These are phyloP conservation scores for Nymphicus hollandicus DNA, from an alignment of 2,113 vertebrate genomes.

Conservation along the genomic window DNA sequence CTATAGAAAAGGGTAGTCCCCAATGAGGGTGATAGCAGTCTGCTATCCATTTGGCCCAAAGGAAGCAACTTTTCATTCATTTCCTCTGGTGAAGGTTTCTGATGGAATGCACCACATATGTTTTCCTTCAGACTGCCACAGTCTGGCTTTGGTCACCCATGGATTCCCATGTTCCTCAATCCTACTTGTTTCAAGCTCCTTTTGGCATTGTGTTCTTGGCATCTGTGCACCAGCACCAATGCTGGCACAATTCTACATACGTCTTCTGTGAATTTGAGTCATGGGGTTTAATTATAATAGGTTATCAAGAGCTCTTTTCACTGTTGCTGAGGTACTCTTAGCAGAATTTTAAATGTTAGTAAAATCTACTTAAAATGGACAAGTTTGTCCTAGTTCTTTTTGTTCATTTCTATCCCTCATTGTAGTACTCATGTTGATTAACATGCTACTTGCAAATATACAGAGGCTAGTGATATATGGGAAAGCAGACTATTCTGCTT, in stretches of 20 bases:
- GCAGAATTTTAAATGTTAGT: background rate
- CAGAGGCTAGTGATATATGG: background rate
- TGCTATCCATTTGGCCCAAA: background rate
- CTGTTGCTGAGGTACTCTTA: background rate
- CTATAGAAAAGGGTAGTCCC: background rate
- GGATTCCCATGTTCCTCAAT: background rate
- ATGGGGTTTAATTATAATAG: background rate
- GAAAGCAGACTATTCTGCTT: background rate
- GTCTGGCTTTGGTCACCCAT: background rate
- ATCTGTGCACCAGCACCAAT: background rate
- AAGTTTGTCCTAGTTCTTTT: background rate
- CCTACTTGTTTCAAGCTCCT: background rate
- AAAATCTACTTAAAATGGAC: background rate
- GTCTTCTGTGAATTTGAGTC: background rate
- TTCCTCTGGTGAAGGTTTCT: background rate
- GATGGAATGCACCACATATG: background rate
- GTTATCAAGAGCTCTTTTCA: background rate
- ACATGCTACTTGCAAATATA: background rate
- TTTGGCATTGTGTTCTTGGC: fast-evolving
- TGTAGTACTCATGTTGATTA: background rate
- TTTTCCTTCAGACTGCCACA: background rate
- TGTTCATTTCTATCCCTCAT: background rate
- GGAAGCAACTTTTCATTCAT: background rate
- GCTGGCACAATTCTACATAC: background rate
- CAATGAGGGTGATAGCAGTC: background rate